Evolutionary conservation across 2,113 vertebrate species (phyloP).

Genomic region (Embiotoca jacksoni): DNA sequence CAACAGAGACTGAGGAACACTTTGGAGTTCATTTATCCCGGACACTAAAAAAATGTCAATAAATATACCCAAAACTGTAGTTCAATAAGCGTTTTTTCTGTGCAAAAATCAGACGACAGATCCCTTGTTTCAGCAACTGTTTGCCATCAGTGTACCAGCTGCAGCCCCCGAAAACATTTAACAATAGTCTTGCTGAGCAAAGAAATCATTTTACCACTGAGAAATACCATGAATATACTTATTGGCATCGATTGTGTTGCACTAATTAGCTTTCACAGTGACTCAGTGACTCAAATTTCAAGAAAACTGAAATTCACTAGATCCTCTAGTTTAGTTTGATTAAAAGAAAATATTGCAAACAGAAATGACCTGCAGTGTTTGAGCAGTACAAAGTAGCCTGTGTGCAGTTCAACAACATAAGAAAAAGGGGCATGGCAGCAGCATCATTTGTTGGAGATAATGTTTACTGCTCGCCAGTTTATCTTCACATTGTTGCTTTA

Average conservation of each 20-base stretch:
- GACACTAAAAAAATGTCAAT: background rate
- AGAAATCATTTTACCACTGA: background rate
- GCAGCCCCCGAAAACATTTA: background rate
- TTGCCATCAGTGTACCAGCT: too few species aligned
- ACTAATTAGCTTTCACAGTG: too few species aligned
- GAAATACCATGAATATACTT: background rate
- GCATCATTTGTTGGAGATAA: slow-evolving; percentile 27
- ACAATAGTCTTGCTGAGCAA: background rate
- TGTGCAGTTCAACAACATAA: slow-evolving; percentile 9
- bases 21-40: slow-evolving; percentile 29
- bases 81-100: background rate
- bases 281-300: background rate
- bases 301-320: background rate
- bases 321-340: background rate
- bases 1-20: slow-evolving; percentile 25
- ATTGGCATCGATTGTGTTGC: background rate
- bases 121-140: too few species aligned
- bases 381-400: background rate
- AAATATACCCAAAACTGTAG: background rate
- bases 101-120: too few species aligned
- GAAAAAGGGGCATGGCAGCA: background rate
- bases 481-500: slow-evolving; percentile 35
- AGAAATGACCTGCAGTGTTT: background rate
- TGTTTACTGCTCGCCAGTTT: slow-evolving; percentile 29
- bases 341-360: slow-evolving; percentile 9